Conservation (phyloP, 1,140 invertebrate genomes). For the Ostrea denselamellosa region DNA sequence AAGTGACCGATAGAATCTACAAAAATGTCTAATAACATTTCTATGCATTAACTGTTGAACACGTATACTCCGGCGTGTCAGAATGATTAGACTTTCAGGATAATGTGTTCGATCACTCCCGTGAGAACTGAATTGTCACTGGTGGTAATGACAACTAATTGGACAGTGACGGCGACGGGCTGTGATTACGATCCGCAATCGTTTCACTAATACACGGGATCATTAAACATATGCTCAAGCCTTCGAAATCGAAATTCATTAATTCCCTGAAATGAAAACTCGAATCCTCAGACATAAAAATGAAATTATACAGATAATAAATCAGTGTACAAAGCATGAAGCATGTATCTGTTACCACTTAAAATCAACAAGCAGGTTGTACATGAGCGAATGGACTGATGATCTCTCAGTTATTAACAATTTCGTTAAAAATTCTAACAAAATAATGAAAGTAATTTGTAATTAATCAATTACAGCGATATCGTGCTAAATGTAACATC, state of each 20-base stretch:
- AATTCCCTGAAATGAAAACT: constrained; percentile 6
- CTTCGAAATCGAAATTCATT: background rate
- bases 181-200: background rate
- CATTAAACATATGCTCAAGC: background rate
- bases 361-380: too few species aligned
- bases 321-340: background rate
- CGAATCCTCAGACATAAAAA: background rate
- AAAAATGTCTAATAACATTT: constrained; percentile 12
- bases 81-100: background rate
- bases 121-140: background rate
- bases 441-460: too few species aligned
- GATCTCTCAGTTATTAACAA: too few species aligned
- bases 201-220: background rate
- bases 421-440: too few species aligned
- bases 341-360: background rate
- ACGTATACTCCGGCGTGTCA: background rate
- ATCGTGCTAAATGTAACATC: too few species aligned
- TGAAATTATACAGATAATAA: constrained; percentile 3
- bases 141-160: background rate
- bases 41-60: background rate
- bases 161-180: background rate
- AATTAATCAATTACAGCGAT: too few species aligned
- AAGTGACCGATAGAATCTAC: background rate
- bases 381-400: too few species aligned
- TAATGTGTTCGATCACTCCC: background rate